These are phyloP conservation scores for Drosophila parthenogenetica DNA, from an alignment of 2,888 invertebrate genomes.

Conservation along the genomic window DNA sequence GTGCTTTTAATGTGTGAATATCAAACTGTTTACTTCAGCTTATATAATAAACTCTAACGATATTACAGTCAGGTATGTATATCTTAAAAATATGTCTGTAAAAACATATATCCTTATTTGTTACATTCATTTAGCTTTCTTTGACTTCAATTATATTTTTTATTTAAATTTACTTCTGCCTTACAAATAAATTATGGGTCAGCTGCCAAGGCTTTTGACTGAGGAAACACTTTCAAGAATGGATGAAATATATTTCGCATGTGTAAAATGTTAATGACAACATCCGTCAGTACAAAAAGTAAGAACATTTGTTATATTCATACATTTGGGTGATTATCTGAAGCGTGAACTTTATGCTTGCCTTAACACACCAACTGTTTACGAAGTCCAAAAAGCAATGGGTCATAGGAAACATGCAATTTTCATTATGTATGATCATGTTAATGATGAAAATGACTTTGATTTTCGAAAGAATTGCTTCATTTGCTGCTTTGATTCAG, in stretches of 20 bases:
- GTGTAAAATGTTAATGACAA: conserved; percentile 61
- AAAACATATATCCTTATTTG: background rate
- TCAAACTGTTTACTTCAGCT: background rate
- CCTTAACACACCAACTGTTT: conserved; percentile 47
- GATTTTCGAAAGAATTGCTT: conserved; percentile 70
- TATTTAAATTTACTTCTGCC: background rate
- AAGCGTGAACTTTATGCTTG: conserved; percentile 69
- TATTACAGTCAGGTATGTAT: background rate
- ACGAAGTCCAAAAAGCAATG: conserved; percentile 39
- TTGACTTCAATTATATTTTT: too few relatives aligned
- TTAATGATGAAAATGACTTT: conserved; percentile 57
- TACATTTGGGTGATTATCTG: conserved; percentile 49
- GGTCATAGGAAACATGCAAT: conserved; percentile 32
- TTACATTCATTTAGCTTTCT: background rate
- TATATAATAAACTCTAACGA: background rate
- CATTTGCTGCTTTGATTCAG: conserved; percentile 65
- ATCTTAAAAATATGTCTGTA: background rate
- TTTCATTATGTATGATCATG: conserved; percentile 36
- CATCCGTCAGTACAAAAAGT: conserved; percentile 51
- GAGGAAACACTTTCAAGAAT: conserved; percentile 29
- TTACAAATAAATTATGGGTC: conserved; percentile 60
- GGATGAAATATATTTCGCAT: conserved; percentile 16
- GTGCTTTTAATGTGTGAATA: background rate
- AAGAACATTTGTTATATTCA: conserved; percentile 39
- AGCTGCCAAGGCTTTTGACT: conserved; percentile 38